Evolutionary conservation across 2,888 invertebrate genomes (phyloP).

Genomic region (Tipula helvola): DNA sequence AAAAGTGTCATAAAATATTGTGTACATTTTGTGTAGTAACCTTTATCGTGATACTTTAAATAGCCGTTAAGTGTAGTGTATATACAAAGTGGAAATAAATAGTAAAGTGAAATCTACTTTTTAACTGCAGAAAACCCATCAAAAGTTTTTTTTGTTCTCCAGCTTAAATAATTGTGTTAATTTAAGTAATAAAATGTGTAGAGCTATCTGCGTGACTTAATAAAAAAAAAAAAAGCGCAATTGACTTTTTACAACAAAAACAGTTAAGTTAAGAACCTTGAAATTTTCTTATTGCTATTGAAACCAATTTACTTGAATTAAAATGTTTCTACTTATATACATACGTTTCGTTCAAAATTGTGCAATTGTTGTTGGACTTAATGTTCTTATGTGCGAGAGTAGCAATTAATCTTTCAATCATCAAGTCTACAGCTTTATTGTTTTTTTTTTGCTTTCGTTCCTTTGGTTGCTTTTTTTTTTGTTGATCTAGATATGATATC

Average conservation of each 20-base stretch:
- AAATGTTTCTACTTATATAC: not conserved
- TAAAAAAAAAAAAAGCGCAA: not conserved
- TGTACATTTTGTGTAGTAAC: not conserved
- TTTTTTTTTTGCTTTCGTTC: not conserved
- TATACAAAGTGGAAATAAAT: not conserved
- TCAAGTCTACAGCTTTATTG: conserved; percentile 4
- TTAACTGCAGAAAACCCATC: too few species aligned
- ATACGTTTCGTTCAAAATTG: not conserved
- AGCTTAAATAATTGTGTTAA: too few species aligned
- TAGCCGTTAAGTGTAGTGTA: not conserved
- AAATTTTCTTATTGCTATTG: not conserved
- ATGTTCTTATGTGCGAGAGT: not conserved
- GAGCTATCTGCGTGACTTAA: not conserved
- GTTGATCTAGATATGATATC: not conserved
- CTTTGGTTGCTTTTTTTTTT: not conserved
- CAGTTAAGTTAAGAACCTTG: not conserved
- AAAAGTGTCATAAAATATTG: not conserved
- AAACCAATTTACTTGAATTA: not conserved
- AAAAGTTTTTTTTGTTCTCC: too few species aligned
- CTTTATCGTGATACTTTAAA: not conserved
- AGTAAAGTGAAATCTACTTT: too few species aligned
- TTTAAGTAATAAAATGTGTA: too few species aligned
- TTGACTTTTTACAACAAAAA: not conserved
- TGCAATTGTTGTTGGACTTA: not conserved
- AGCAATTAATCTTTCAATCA: conserved; percentile 4